Evolutionary conservation across 2,113 vertebrate genomes (phyloP).

Genomic region (Takifugu bimaculatus): DNA sequence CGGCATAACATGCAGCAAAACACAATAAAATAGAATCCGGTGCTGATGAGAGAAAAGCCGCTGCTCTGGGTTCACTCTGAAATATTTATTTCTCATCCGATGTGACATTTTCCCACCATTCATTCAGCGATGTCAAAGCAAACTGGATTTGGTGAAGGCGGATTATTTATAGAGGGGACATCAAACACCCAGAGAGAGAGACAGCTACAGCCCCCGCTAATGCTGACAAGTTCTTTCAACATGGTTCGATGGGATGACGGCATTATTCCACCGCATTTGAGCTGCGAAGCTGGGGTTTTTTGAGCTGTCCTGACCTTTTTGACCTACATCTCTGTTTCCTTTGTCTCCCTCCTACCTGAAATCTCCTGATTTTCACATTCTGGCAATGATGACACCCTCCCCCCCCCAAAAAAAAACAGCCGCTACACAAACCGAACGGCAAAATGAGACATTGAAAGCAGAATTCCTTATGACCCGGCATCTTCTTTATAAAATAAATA

Average conservation of each 20-base stretch:
- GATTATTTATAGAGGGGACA: slow-evolving; percentile 43
- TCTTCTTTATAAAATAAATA: too few relatives aligned
- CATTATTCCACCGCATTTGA: neutral
- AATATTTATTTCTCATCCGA: slow-evolving; percentile 44
- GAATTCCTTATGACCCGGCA: too few relatives aligned
- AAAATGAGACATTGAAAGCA: too few relatives aligned
- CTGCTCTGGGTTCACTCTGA: slow-evolving; percentile 12
- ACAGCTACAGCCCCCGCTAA: slow-evolving; percentile 26
- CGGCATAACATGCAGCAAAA: neutral
- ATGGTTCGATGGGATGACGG: slow-evolving; percentile 17
- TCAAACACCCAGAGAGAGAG: slow-evolving; percentile 35
- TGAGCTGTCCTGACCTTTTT: too few relatives aligned
- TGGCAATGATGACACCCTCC: neutral
- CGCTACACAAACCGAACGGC: too few relatives aligned
- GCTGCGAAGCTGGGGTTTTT: neutral
- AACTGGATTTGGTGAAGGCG: slow-evolving; percentile 44
- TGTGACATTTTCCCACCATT: slow-evolving; percentile 39
- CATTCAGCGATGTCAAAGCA: slow-evolving; percentile 27
- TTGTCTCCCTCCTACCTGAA: too few relatives aligned
- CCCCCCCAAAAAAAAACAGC: neutral
- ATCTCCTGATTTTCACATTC: neutral
- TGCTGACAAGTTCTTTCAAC: slow-evolving; percentile 27
- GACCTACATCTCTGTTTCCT: too few relatives aligned
- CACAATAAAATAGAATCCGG: neutral
- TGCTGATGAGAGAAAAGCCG: neutral